A percentile compares a stretch with the other conserved stretches of the same genome.
Conservation (phyloP, 2,113 vertebrate genomes). For the Bubalus kerabau region DNA sequence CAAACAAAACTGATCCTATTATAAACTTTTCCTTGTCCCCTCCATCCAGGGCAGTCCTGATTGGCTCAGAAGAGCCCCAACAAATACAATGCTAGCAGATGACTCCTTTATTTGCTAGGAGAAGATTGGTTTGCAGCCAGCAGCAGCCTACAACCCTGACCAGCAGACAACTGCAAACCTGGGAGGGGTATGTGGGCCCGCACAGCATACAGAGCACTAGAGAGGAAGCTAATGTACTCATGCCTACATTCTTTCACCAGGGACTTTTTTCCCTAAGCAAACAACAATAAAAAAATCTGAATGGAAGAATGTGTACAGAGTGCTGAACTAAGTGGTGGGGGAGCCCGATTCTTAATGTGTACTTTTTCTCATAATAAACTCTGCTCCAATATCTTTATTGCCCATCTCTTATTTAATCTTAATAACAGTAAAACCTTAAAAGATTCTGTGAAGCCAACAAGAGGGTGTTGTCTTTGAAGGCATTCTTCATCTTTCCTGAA, state of each 20-base stretch:
- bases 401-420: conserved; percentile 84
- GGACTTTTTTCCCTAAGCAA: conserved; percentile 80
- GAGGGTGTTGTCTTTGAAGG: conserved; percentile 69
- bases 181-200: conserved; percentile 46
- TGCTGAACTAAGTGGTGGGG: conserved; percentile 79
- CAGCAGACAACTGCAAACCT: conserved; percentile 70
- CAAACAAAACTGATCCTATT: conserved; percentile 93
- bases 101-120: conserved; percentile 74
- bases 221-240: conserved; percentile 67
- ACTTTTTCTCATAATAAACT: conserved; percentile 84
- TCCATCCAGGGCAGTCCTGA: conserved; percentile 77
- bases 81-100: conserved; percentile 73
- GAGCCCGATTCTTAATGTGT: conserved; percentile 76
- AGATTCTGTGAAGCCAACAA: conserved; percentile 76
- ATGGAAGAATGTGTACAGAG: conserved; percentile 84
- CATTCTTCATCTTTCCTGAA: conserved; percentile 73
- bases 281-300: conserved; percentile 85
- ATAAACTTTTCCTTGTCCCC: conserved; percentile 86
- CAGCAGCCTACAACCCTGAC: conserved; percentile 57
- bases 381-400: conserved; percentile 82
- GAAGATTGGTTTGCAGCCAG: conserved; percentile 76
- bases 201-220: conserved; percentile 56
- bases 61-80: conserved; percentile 73
- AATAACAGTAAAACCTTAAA: conserved; percentile 82
- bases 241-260: conserved; percentile 76